Conservation (phyloP, 2,797 vertebrate species). For the Synanceia verrucosa region DNA sequence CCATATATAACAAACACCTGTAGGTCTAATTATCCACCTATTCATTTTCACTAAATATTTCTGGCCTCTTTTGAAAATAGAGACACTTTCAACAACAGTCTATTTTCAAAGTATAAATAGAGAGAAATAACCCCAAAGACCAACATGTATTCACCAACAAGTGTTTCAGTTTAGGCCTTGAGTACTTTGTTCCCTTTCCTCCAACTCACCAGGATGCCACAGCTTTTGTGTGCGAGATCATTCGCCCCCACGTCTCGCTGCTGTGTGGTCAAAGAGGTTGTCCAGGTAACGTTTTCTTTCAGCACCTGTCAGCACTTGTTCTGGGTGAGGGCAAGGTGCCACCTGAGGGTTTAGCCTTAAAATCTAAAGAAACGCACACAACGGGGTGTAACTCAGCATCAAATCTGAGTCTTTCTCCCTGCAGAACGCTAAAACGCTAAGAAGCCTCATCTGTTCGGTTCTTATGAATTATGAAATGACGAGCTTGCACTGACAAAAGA, state of each 20-base stretch:
- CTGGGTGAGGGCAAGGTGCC: slow-evolving; percentile 29
- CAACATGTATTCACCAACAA: too few species aligned
- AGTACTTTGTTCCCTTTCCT: slow-evolving; percentile 1
- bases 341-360: slow-evolving; percentile 22
- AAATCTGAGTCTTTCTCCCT: background rate
- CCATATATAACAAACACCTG: slow-evolving; percentile 50
- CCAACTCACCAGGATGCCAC: slow-evolving; percentile 12
- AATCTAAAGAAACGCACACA: slow-evolving; percentile 5
- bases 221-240: slow-evolving; percentile 24
- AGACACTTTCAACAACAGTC: background rate
- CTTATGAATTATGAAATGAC: slow-evolving; percentile 33
- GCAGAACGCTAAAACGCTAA: background rate
- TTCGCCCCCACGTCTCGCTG: slow-evolving; percentile 37
- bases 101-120: slow-evolving; percentile 3
- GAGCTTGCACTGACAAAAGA: slow-evolving; percentile 13
- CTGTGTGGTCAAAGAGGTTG: slow-evolving; percentile 59
- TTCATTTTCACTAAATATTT: slow-evolving; percentile 2
- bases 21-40: slow-evolving; percentile 19
- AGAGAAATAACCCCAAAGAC: background rate
- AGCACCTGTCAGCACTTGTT: slow-evolving; percentile 43
- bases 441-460: slow-evolving; percentile 12
- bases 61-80: background rate
- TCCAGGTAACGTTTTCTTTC: slow-evolving; percentile 59
- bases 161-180: slow-evolving; percentile 3
- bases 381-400: slow-evolving; percentile 5